A percentile compares a stretch with the other conserved stretches of the same genome.
Conservation (phyloP, 2,888 invertebrate species). For the Hydropsyche betteni region DNA sequence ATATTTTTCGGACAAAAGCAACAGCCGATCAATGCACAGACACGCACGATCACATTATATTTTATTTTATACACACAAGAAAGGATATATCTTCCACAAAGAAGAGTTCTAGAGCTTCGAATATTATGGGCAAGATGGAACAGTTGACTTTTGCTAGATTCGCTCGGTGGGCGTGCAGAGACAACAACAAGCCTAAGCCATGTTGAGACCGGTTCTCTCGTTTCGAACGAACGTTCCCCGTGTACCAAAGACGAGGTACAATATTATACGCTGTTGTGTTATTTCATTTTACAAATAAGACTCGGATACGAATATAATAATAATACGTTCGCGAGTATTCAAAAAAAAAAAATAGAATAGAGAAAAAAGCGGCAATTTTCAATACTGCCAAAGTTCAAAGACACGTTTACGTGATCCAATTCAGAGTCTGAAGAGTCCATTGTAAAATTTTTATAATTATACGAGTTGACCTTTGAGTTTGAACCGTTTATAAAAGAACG, state of each 20-base stretch:
- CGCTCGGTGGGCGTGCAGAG: constrained; percentile 17
- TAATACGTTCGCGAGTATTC: neutral
- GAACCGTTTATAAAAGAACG: too few species aligned
- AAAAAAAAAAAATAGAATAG: neutral
- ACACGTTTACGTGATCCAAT: neutral
- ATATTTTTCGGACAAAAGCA: neutral
- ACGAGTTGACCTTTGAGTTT: too few species aligned
- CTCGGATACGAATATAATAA: constrained; percentile 2
- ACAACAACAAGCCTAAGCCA: constrained; percentile 10
- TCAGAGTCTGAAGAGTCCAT: neutral
- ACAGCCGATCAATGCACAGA: constrained; percentile 9
- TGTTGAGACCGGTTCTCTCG: constrained; percentile 22
- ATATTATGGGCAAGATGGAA: neutral
- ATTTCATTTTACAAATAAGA: neutral
- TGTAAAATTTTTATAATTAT: too few species aligned
- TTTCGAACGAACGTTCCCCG: neutral
- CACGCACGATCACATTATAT: constrained; percentile 6
- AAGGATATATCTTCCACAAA: too few species aligned
- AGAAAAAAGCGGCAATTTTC: neutral
- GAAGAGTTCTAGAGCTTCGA: too few species aligned
- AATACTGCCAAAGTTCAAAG: neutral
- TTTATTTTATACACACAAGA: neutral
- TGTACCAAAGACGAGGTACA: constrained; percentile 2
- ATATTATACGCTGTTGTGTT: constrained; percentile 14
- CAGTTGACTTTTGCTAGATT: constrained; percentile 11